These are phyloP conservation scores for Gymnarchus niloticus DNA, from an alignment of 2,113 vertebrate species.

Conservation along the genomic window DNA sequence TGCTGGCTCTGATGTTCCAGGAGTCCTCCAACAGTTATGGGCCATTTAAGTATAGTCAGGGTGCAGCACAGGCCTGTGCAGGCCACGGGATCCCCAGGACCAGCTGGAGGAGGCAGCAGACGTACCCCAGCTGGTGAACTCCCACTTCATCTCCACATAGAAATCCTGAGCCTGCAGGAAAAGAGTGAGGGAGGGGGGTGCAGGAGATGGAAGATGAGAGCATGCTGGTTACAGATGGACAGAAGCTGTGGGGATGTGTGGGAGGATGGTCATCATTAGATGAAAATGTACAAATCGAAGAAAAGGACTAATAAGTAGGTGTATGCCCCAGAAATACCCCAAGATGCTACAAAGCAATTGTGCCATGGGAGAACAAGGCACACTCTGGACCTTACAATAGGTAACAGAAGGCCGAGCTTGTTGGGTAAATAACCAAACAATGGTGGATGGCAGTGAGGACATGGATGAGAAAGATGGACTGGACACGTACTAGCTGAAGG, in stretches of 20 bases:
- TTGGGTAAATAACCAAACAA: too few species aligned
- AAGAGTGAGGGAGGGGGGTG: conserved; percentile 23
- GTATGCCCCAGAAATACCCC: not conserved
- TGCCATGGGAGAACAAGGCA: not conserved
- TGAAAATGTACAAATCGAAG: too few species aligned
- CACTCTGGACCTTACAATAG: not conserved
- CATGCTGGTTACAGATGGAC: not conserved
- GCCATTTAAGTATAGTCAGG: not conserved
- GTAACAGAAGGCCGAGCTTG: too few species aligned
- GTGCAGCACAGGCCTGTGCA: not conserved
- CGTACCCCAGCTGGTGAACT: conserved; percentile 96
- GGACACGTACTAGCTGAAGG: not conserved
- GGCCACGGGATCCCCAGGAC: not conserved
- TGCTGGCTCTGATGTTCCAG: not conserved
- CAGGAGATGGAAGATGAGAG: not conserved
- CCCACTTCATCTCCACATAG: conserved; percentile 98
- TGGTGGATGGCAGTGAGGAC: too few species aligned
- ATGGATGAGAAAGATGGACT: not conserved
- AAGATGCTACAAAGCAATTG: not conserved
- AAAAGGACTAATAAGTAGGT: not conserved
- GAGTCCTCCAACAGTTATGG: not conserved
- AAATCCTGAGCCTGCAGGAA: conserved; percentile 84
- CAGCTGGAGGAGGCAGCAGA: conserved; percentile 16
- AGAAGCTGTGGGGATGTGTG: not conserved
- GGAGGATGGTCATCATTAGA: not conserved